Evolutionary conservation across 2,888 invertebrate genomes (phyloP), one percentile per base, ranked within the genome.

Genomic region (Harpalus rubripes): DNA sequence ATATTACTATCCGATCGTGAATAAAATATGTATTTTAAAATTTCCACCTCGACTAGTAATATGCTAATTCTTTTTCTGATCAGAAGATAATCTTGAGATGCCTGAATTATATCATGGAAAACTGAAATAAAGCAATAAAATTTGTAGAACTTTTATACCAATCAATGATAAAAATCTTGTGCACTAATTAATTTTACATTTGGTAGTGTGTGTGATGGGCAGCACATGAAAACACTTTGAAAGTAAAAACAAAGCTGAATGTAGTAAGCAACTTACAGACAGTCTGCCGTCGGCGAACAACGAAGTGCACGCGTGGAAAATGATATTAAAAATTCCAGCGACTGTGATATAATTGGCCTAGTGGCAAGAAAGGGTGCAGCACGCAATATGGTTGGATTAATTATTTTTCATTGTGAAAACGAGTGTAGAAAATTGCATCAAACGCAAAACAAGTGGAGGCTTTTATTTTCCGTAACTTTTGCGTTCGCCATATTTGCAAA

Each of bases 361-460:
- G 65, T 65, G 52, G 81, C 63, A 81, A 61, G 61, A 65, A 81
- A 81, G 58, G 41, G 18, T 44, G 59, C 59, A 59, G 32, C 41
- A 41, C 80, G 39, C 44, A 80, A 63, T 61, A 65, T 44, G 65
- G 26, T 78, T 78, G 18, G 22, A 81, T 81, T 83, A 83, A 72
- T 83, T 83, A 83, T 76, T 76, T 76, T 76, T 61, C 83, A 83
- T 83, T 83, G 76, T 83, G 76, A 59, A 61, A 76, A 32, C 61
- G 26, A 18, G 76, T 61, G 52, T 52, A 83, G 74, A 81, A 81
- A 81, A 81, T 81, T 68, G 56, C 81, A 68, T 81, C 44, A 81
- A 81, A 81, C 81, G 52, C 81, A 72, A 68, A 81, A 81, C 81
- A 81, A 65, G 41, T 56, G 72, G 22, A 68, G 56, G 72, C 58